Conservation (phyloP, 2,888 invertebrate species). For the Pristionchus entomophagus region DNA sequence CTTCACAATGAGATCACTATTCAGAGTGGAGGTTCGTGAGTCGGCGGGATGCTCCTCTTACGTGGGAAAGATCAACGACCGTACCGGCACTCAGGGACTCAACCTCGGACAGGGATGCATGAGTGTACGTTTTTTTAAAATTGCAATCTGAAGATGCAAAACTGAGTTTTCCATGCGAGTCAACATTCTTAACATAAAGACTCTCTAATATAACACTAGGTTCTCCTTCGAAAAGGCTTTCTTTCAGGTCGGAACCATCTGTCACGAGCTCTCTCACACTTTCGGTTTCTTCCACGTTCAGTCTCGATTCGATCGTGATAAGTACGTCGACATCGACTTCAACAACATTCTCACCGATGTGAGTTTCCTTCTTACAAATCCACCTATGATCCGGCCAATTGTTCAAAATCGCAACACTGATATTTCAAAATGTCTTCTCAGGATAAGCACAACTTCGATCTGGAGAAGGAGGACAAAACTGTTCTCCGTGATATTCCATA, state of each 20-base stretch:
- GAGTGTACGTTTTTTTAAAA: neutral
- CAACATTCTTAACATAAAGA: too few relatives aligned
- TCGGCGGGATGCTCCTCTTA: conserved; percentile 15
- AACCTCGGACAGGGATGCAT: neutral
- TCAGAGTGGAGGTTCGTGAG: conserved; percentile 10
- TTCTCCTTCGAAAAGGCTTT: too few relatives aligned
- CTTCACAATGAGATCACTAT: too few relatives aligned
- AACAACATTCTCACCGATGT: conserved; percentile 1
- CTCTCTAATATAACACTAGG: too few relatives aligned
- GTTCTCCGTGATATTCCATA: too few relatives aligned
- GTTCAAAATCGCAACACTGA: neutral
- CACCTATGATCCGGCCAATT: too few relatives aligned
- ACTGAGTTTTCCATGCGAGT: too few relatives aligned
- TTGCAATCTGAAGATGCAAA: too few relatives aligned
- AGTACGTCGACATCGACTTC: conserved; percentile 26
- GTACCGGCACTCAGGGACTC: neutral
- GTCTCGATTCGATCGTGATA: conserved; percentile 41
- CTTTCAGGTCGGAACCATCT: too few relatives aligned
- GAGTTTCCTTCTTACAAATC: neutral
- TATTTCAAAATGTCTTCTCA: neutral
- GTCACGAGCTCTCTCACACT: conserved; percentile 46
- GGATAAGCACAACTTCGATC: conserved; percentile 35
- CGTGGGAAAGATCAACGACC: conserved; percentile 20
- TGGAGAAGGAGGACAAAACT: neutral
- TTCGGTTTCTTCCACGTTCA: conserved; percentile 43